phyloP scores from a whole-genome alignment of 2,797 vertebrate genomes.

The Malacoctenus gilli region DNA sequence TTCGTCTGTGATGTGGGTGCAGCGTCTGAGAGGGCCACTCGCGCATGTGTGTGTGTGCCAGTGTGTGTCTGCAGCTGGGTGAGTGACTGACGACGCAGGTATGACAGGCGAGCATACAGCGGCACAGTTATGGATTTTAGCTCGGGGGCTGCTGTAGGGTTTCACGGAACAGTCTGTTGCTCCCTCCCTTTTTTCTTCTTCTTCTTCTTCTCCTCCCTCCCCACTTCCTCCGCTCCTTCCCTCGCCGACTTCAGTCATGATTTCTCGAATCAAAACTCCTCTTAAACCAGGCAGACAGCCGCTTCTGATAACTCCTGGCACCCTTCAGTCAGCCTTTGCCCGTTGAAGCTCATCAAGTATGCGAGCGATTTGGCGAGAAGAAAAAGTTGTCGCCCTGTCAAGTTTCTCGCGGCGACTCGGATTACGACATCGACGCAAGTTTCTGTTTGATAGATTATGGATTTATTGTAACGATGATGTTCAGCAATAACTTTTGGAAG shows the following conservation, averaged over 20 bases:
- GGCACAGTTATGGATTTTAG: slow-evolving; percentile 76
- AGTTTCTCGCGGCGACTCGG: slow-evolving; percentile 27
- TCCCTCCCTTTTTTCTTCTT: slow-evolving; percentile 51
- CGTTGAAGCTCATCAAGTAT: slow-evolving; percentile 61
- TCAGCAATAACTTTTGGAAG: no score
- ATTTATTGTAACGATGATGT: no score
- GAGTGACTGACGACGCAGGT: slow-evolving; percentile 63
- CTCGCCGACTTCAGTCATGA: slow-evolving; percentile 35
- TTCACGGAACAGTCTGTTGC: slow-evolving; percentile 73
- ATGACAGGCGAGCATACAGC: slow-evolving; percentile 68
- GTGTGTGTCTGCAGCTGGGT: slow-evolving; percentile 30
- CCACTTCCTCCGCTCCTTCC: slow-evolving; percentile 41
- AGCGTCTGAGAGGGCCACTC: no score
- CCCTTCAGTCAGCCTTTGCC: slow-evolving; percentile 42
- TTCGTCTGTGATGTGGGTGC: slow-evolving; percentile 8
- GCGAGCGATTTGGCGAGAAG: slow-evolving; percentile 22
- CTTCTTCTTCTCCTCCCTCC: slow-evolving; percentile 40
- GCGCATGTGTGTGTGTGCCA: background rate
- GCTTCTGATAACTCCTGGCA: slow-evolving; percentile 47
- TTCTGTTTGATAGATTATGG: background rate
- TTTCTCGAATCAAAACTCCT: slow-evolving; percentile 54
- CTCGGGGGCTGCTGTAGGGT: slow-evolving; percentile 76
- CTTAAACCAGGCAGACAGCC: slow-evolving; percentile 46
- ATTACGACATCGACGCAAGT: no score
- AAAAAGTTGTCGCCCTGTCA: slow-evolving; percentile 40